A percentile compares a stretch with the other conserved stretches of the same genome.
Evolutionary conservation across 1,140 invertebrate species (phyloP).

Genomic region (Leptinotarsa defecta): DNA sequence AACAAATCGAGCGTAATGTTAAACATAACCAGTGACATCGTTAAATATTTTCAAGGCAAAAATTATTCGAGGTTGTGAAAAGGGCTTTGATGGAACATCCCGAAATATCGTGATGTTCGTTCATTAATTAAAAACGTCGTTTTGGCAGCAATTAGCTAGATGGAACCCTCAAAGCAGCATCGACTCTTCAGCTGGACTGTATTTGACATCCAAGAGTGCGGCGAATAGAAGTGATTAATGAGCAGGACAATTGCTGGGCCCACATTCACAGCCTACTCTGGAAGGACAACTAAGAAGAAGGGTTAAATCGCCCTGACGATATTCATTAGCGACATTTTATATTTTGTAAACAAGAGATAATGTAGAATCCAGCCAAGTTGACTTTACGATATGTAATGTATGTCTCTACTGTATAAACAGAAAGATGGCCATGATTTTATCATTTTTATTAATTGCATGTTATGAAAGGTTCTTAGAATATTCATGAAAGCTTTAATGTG

Average conservation of each 20-base stretch:
- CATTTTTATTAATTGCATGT: constrained; percentile 47
- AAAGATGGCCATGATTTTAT: constrained; percentile 21
- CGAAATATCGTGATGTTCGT: constrained; percentile 39
- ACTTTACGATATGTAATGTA: constrained; percentile 22
- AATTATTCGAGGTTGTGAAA: constrained; percentile 23
- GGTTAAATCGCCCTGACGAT: constrained; percentile 38
- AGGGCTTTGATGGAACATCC: constrained; percentile 40
- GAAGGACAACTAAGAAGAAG: constrained; percentile 46
- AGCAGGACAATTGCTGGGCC: constrained; percentile 52
- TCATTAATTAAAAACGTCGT: constrained; percentile 54
- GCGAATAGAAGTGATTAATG: constrained; percentile 54
- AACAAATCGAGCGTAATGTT: constrained; percentile 12
- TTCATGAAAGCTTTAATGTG: constrained; percentile 11
- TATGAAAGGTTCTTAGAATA: constrained; percentile 19
- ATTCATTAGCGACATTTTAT: constrained; percentile 54
- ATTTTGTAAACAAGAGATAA: constrained; percentile 51
- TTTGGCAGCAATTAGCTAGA: constrained; percentile 55
- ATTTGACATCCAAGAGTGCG: constrained; percentile 55
- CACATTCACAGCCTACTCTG: constrained; percentile 26
- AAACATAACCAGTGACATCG: constrained; percentile 17
- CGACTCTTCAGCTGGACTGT: constrained; percentile 53
- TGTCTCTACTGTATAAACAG: constrained; percentile 10
- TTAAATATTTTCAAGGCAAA: constrained; percentile 16
- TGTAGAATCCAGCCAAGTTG: constrained; percentile 26
- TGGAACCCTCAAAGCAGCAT: constrained; percentile 54